Evolutionary conservation across 2,888 invertebrate species (phyloP), one percentile per base, ranked within the genome.

Genomic region (Protula sp.): DNA sequence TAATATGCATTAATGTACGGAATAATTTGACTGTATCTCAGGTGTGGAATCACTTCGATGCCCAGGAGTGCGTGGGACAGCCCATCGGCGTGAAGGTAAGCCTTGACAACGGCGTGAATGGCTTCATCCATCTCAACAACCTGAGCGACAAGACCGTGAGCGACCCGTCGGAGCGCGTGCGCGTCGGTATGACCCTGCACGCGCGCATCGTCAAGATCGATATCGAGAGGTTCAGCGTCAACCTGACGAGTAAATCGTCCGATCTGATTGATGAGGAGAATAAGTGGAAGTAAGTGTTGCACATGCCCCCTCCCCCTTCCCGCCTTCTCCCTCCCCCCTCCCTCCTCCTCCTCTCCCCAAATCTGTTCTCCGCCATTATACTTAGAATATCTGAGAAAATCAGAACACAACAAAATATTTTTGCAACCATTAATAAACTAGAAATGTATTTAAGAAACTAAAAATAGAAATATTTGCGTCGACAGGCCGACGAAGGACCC

Each of bases 41-140:
- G 84, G 95, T 97, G 54, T 98, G 97, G 97, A 94, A 92, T 82
- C 97, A 98, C 81, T 97, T 97, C 83, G 97, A 98, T 82, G 91
- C 92, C 0, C 92, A 91, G 30, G 81, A 76, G 38, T 99, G 99
- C 82, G 95, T 93, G 0, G 99, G 99, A 0, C 91, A 93, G 78
- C 92, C 98, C 0, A 90, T 91, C 0, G 99, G 99, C 0, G 89
- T 99, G 0, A 87, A 91, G 62, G 84, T 93, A 47, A 85, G 91
- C 0, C 83, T 99, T 2, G 98, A 99, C 81, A 99, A 99, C 79
- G 91, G 91, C 0, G 75, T 79, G 26, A 89, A 88, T 19, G 95
- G 95, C 0, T 97, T 94, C 79, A 91, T 98, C 72, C 92, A 92
- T 74, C 90, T 93, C 60, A 92, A 92, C 81, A 92, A 93, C 82